Evolutionary conservation across 2,113 vertebrate species (phyloP), one percentile per base, ranked within the genome.

Genomic region (Sander lucioperca): DNA sequence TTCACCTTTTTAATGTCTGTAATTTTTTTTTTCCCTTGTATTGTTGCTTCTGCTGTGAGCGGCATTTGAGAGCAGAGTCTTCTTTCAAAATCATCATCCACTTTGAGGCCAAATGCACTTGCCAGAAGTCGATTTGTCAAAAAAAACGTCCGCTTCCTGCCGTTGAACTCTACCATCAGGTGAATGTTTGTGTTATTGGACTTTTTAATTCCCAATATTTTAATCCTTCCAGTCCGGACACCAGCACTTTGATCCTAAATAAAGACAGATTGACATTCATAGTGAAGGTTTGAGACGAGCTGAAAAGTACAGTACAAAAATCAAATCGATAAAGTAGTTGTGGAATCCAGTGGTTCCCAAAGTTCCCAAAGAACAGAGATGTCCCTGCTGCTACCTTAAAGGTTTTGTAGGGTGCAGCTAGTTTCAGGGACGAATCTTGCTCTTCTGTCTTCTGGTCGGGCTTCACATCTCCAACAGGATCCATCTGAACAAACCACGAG

Each of bases 61-160:
- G 56, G 23, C 27, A 51, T 33, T 33, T 33, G 30, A 5, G 5
- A 33, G 30, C 30, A 33, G 30, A 33, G 5, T 33, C 30, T 33
- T 0, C 1, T 48, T 0, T n/a, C 5, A 6, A 73, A n/a, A 15
- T 74, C 39, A 1, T 27, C 27, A 0, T 23, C 19, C 19, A 2
- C 14, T 18, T 6, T 5, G 13, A 62, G 6, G 43, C 7, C 18
- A 3, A 47, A 25, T 1, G n/a, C 23, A 1, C 14, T 12, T 5
- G 11, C 10, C 19, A 69, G 50, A n/a, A 69, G 25, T 53, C 3
- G 50, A 36, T 16, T 54, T 1, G 12, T 54, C 30, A 23, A 13
- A 10, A 3, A 16, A 2, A 23, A 5, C 0, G 0, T 16, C 7
- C 6, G 7, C 50, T 0, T 0, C 30, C 1, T 0, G 15, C 2